phyloP scores from a whole-genome alignment of 2,888 invertebrate genomes.

The Perizoma affinitatum region DNA sequence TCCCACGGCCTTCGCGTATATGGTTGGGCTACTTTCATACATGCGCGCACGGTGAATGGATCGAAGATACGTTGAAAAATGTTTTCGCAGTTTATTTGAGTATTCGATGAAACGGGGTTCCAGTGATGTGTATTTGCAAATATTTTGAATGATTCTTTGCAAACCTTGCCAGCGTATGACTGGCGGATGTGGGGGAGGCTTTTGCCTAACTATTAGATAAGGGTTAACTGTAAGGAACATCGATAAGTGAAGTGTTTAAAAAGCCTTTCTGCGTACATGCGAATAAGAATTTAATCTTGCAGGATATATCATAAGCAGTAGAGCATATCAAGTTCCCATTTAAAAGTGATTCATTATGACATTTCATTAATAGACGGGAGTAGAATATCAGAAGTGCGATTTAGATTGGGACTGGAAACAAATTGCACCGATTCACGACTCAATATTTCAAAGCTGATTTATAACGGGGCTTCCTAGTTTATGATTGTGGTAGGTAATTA shows the following conservation, averaged over 20 bases:
- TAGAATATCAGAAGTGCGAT: slow-evolving; percentile 10
- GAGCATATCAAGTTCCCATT: slow-evolving; percentile 3
- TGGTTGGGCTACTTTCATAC: slow-evolving; percentile 30
- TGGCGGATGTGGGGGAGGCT: too few species aligned
- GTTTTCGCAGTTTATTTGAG: slow-evolving; percentile 5
- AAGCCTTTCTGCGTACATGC: too few species aligned
- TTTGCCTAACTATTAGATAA: too few species aligned
- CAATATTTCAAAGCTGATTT: slow-evolving; percentile 17
- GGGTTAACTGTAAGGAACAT: too few species aligned
- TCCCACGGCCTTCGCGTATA: slow-evolving; percentile 33
- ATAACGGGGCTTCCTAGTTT: slow-evolving; percentile 3
- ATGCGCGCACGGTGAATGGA: slow-evolving; percentile 19
- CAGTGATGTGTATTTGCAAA: neutral
- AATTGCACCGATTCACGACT: slow-evolving; percentile 13
- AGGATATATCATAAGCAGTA: neutral
- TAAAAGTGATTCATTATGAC: slow-evolving; percentile 16
- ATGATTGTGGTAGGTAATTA: slow-evolving; percentile 9
- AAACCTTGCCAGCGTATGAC: neutral
- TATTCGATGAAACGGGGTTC: neutral
- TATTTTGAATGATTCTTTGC: neutral
- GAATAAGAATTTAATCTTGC: too few species aligned
- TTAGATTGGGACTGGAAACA: slow-evolving; percentile 7
- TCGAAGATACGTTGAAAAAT: slow-evolving; percentile 3
- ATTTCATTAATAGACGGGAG: slow-evolving; percentile 10
- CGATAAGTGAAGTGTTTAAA: too few species aligned